These are phyloP conservation scores for Acrossocheilus fasciatus DNA, from an alignment of 2,797 vertebrate genomes.

Conservation along the genomic window DNA sequence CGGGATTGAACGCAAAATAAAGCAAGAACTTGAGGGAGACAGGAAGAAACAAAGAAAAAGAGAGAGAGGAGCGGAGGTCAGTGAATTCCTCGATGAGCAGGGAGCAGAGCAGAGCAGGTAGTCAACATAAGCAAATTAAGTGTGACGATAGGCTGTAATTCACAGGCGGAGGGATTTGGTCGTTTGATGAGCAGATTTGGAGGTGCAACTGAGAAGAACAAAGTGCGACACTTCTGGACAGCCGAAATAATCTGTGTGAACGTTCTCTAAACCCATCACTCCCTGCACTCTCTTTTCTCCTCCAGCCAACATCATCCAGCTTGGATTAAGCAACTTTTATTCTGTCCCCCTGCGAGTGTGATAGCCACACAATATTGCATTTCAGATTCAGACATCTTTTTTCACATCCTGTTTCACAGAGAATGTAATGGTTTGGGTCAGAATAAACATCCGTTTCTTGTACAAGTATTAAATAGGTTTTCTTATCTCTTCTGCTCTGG, in stretches of 20 bases:
- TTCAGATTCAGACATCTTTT: slow-evolving; percentile 72
- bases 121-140: slow-evolving; percentile 84
- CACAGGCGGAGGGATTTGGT: slow-evolving; percentile 78
- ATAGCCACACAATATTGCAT: slow-evolving; percentile 73
- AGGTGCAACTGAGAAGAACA: slow-evolving; percentile 78
- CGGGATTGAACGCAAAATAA: background rate
- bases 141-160: slow-evolving; percentile 83
- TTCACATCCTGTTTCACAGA: slow-evolving; percentile 53
- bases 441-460: slow-evolving; percentile 45
- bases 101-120: slow-evolving; percentile 74
- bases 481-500: slow-evolving; percentile 10
- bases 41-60: slow-evolving; percentile 40
- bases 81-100: slow-evolving; percentile 69
- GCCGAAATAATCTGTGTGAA: slow-evolving; percentile 81
- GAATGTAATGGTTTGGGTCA: slow-evolving; percentile 20
- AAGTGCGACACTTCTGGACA: slow-evolving; percentile 80
- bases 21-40: slow-evolving; percentile 1
- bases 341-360: slow-evolving; percentile 32
- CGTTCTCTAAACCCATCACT: slow-evolving; percentile 74
- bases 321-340: slow-evolving; percentile 46
- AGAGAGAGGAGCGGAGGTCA: slow-evolving; percentile 41
- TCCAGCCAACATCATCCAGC: slow-evolving; percentile 13
- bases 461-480: slow-evolving; percentile 48
- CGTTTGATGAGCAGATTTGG: slow-evolving; percentile 85
- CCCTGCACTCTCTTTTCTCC: slow-evolving; percentile 12